These are phyloP conservation scores for Chrysocyon brachyurus DNA, from an alignment of 2,797 vertebrate genomes.

Conservation along the genomic window DNA sequence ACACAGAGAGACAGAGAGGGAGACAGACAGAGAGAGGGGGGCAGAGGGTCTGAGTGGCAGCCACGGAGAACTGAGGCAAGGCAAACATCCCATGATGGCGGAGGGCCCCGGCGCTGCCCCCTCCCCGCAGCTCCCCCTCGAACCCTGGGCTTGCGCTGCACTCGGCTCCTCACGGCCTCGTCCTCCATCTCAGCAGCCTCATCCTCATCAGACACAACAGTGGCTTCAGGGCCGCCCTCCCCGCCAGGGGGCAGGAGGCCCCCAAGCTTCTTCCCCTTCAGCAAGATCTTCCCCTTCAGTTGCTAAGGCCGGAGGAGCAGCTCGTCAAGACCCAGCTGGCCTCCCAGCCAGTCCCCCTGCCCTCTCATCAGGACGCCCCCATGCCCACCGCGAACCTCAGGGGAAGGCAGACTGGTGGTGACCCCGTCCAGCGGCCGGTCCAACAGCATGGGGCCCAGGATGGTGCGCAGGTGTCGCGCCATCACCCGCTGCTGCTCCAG, in stretches of 20 bases:
- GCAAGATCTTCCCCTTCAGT: conserved; percentile 94
- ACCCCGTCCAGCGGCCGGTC: conserved; percentile 89
- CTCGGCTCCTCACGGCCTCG: conserved; percentile 89
- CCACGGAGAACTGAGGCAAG: conserved; percentile 6
- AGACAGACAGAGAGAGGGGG: conserved; percentile 65
- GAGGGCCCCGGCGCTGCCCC: not conserved
- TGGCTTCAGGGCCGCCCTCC: conserved; percentile 88
- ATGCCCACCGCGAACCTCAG: conserved; percentile 90
- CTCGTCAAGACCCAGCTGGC: conserved; percentile 11
- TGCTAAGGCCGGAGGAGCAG: conserved; percentile 88
- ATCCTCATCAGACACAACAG: conserved; percentile 96
- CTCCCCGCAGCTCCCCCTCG: not conserved
- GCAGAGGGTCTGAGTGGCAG: conserved; percentile 74
- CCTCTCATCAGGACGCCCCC: not conserved
- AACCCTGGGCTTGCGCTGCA: conserved; percentile 85
- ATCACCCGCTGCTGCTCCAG: conserved; percentile 95
- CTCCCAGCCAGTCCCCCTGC: not conserved
- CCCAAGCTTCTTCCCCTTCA: conserved; percentile 97
- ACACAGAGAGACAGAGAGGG: not conserved
- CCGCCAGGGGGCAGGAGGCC: conserved; percentile 88
- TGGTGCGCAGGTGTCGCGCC: conserved; percentile 92
- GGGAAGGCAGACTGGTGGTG: conserved; percentile 93
- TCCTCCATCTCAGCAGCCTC: conserved; percentile 96
- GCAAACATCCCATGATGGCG: fast-evolving
- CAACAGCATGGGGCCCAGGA: conserved; percentile 93